Evolutionary conservation across 2,113 vertebrate genomes (phyloP).

Genomic region (Jaculus jaculus): DNA sequence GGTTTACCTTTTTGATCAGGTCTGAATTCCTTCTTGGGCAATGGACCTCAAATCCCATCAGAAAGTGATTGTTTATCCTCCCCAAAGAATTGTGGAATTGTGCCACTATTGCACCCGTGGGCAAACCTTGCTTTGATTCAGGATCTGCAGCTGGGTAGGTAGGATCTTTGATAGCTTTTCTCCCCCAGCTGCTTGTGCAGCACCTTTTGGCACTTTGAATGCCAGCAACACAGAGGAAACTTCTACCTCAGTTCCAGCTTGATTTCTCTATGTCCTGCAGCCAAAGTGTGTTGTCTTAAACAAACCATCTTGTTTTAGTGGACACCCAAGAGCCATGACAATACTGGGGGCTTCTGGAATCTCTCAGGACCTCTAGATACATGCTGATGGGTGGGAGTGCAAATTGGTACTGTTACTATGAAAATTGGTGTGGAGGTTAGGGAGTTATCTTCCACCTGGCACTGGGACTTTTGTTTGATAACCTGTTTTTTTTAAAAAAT

Average conservation of each 20-base stretch:
- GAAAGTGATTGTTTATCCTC: background rate
- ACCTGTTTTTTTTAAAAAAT: too few species aligned
- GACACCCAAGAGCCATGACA: background rate
- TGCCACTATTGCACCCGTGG: background rate
- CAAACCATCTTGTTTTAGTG: background rate
- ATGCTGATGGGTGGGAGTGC: too few species aligned
- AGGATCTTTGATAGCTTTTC: background rate
- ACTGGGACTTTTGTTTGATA: too few species aligned
- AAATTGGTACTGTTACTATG: too few species aligned
- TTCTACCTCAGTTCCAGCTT: background rate
- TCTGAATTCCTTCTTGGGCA: background rate
- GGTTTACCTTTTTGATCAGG: background rate
- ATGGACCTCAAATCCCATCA: background rate
- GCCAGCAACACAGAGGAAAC: background rate
- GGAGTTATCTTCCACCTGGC: too few species aligned
- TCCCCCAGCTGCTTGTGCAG: background rate
- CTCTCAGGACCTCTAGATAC: too few species aligned
- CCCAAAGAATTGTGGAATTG: background rate
- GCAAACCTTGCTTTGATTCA: background rate
- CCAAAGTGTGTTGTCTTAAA: background rate
- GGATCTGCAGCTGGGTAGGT: background rate
- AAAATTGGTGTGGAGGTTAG: too few species aligned
- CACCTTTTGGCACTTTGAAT: background rate
- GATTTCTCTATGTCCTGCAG: background rate
- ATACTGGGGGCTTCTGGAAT: background rate